Evolutionary conservation across 1,140 invertebrate species (phyloP).

Genomic region (Brachionus plicatilis): DNA sequence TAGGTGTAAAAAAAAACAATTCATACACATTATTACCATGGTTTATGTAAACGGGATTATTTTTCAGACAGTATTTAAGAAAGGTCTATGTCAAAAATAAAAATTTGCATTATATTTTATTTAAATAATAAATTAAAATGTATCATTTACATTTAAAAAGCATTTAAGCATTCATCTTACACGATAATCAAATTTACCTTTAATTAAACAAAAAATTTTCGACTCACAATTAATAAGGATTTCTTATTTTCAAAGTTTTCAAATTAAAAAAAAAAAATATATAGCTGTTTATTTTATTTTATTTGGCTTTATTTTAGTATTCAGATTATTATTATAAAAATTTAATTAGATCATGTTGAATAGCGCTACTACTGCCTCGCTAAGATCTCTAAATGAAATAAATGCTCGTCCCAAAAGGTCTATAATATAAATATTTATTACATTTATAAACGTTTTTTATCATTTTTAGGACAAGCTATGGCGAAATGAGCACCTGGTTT

Average conservation of each 20-base stretch:
- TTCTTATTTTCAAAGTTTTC: not conserved
- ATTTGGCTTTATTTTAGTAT: not conserved
- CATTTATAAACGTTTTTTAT: not conserved
- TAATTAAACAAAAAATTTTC: not conserved
- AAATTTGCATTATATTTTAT: not conserved
- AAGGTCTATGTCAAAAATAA: not conserved
- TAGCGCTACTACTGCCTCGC: not conserved
- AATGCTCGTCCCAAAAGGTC: conserved; percentile 37
- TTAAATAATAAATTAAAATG: not conserved
- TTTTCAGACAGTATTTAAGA: not conserved
- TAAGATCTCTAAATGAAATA: conserved; percentile 8
- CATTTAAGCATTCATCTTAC: not conserved
- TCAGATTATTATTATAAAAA: not conserved
- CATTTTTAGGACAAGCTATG: conserved; percentile 11
- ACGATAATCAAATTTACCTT: not conserved
- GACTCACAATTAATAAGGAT: not conserved
- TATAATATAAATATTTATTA: not conserved
- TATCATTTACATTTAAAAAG: not conserved
- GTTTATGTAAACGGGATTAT: not conserved
- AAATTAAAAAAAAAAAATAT: not conserved
- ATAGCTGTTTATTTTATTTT: not conserved
- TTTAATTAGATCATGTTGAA: conserved; percentile 4
- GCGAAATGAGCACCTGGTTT: conserved; percentile 39
- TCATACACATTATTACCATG: not conserved
- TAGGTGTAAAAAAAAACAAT: not conserved